Evolutionary conservation across 2,113 vertebrate species (phyloP), one percentile per base, ranked within the genome.

Genomic region (Microcebus jonahi): DNA sequence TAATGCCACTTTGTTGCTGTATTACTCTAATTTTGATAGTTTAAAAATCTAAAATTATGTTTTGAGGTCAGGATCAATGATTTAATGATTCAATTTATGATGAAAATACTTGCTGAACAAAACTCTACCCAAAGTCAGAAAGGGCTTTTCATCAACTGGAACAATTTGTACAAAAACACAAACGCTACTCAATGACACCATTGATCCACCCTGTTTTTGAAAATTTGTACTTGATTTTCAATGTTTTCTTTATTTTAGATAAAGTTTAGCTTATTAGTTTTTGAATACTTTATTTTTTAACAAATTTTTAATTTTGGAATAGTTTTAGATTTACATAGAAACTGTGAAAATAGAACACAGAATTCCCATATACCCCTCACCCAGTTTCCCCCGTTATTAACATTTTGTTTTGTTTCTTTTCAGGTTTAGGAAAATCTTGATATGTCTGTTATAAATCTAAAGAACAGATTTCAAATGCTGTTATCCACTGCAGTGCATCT

Each of bases 31-130:
- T 55, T 85, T 82, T 79, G 11, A 34, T 70, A 92, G 27, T 94
- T 85, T 57, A 77, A 82, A 85, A 82, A 34, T 61, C 25, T 70
- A 53, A 96, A 80, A 39, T 48, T 71, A 67, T 39, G 39, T 83
- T 80, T 89, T 55, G 65, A 77, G 87, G 90, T 81, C 59, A 97
- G 36, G 75, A 76, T 82, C 67, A 80, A 63, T 23, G 71, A 96
- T 53, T 83, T 68, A 71, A 29, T 63, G 73, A 65, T 88, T 92
- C 71, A 96, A 31, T 55, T 65, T 39, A 59, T 55, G 65, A 94
- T 93, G 70, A 91, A 89, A 88, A 89, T 68, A 82, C 36, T 57
- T 75, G 85, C 63, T 76, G 77, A 76, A 84, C 4, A 61, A 90
- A 94, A 96, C 34, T 75, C 70, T 68, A 53, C 18, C 45, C 27